phyloP scores from a whole-genome alignment of 2,113 vertebrate species.

The Tichodroma muraria region DNA sequence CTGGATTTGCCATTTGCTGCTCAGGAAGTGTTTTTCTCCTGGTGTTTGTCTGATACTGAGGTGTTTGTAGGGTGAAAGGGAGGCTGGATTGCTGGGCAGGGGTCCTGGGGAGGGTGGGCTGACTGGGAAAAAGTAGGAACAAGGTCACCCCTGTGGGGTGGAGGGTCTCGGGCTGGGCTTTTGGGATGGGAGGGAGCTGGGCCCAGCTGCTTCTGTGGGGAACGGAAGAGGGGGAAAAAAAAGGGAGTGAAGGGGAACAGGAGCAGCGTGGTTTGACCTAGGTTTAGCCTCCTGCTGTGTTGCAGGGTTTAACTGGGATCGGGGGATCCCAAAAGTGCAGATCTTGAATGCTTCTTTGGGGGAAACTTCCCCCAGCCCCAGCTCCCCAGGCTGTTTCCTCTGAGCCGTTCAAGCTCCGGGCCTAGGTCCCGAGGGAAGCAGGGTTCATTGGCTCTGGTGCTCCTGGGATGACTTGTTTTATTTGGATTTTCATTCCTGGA shows the following conservation, averaged over 20 bases:
- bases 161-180: background rate
- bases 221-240: too few relatives aligned
- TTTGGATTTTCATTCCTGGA: background rate
- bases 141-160: background rate
- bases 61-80: background rate
- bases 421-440: background rate
- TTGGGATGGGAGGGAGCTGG: background rate
- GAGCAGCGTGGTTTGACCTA: background rate
- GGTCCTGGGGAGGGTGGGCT: background rate
- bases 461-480: background rate
- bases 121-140: rapidly evolving
- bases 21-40: background rate
- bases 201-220: background rate
- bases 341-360: too few relatives aligned
- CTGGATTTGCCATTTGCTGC: background rate
- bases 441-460: background rate
- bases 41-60: background rate
- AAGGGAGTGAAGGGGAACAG: background rate
- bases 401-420: background rate
- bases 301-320: background rate
- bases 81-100: background rate
- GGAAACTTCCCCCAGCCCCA: background rate
- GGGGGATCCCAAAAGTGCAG: background rate
- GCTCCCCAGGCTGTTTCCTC: background rate
- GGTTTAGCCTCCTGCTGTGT: background rate